Conservation (phyloP, 2,113 vertebrate genomes). For the Ciconia boyciana region DNA sequence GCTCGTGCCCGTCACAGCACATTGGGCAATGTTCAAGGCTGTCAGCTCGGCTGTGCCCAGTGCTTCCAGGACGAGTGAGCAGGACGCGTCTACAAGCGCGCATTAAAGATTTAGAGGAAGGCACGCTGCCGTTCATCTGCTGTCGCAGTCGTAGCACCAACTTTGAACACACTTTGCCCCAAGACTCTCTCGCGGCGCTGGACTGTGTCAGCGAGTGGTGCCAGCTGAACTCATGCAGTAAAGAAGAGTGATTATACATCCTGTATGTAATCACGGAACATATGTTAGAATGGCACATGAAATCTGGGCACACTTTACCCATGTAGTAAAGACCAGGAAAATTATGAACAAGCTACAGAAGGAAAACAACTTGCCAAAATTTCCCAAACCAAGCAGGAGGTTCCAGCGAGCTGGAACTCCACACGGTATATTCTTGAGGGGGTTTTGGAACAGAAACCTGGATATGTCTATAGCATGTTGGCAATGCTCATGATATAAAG, state of each 20-base stretch:
- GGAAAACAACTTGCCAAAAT: slow-evolving; percentile 44
- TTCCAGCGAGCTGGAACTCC: slow-evolving; percentile 59
- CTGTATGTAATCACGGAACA: slow-evolving; percentile 58
- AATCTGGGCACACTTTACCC: slow-evolving; percentile 63
- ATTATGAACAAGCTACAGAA: slow-evolving; percentile 51
- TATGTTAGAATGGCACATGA: slow-evolving; percentile 53
- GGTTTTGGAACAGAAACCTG: slow-evolving; percentile 66
- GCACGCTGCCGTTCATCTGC: not conserved
- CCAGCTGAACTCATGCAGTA: slow-evolving; percentile 53
- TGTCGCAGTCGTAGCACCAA: not conserved
- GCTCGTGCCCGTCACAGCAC: not conserved
- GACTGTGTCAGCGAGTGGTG: not conserved
- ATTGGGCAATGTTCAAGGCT: slow-evolving; percentile 17
- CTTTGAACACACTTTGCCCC: not conserved
- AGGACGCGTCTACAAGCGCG: fast-evolving
- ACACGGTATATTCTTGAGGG: slow-evolving; percentile 45
- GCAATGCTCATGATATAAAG: slow-evolving; percentile 53
- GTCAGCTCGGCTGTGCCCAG: not conserved
- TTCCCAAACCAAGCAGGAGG: slow-evolving; percentile 60
- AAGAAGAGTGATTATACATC: slow-evolving; percentile 62
- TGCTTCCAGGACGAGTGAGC: not conserved
- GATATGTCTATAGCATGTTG: slow-evolving; percentile 56
- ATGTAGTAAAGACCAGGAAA: slow-evolving; percentile 49
- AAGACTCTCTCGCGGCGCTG: not conserved
- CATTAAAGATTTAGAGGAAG: slow-evolving; percentile 25